Conservation (phyloP, 1,140 invertebrate genomes). For the Aphelenchoides fujianensis region DNA sequence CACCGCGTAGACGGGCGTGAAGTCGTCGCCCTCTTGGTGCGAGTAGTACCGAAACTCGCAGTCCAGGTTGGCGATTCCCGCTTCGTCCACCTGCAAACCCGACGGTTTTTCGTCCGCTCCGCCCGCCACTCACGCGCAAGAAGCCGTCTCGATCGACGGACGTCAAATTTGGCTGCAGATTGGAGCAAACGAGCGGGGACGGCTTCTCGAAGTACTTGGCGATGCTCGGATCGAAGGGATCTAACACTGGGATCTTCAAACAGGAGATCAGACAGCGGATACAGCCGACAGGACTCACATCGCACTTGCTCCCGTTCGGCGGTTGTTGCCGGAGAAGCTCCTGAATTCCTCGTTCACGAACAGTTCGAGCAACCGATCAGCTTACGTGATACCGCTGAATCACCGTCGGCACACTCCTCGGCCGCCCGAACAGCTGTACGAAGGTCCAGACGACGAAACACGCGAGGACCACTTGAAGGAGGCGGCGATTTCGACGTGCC, state of each 20-base stretch:
- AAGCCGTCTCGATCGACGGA: slow-evolving; percentile 14
- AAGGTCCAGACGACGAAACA: too few species aligned
- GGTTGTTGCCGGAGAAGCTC: background rate
- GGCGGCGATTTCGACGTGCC: too few species aligned
- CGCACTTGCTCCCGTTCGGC: background rate
- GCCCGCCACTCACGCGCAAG: slow-evolving; percentile 18
- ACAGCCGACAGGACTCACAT: background rate
- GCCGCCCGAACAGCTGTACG: background rate
- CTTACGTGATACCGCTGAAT: background rate
- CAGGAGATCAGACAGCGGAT: background rate
- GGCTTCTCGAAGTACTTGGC: slow-evolving; percentile 28
- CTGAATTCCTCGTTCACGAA: background rate
- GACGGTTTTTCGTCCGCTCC: too few species aligned
- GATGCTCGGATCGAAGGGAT: slow-evolving; percentile 28
- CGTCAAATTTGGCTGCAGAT: slow-evolving; percentile 27
- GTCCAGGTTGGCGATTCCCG: background rate
- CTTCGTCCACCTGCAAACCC: slow-evolving; percentile 22
- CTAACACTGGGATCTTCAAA: slow-evolving; percentile 19
- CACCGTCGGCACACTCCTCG: background rate
- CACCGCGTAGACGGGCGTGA: slow-evolving; percentile 17
- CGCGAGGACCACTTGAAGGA: too few species aligned
- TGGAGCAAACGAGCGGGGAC: slow-evolving; percentile 16
- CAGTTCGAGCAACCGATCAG: background rate
- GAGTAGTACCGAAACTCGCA: slow-evolving; percentile 31
- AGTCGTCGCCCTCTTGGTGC: slow-evolving; percentile 19